phyloP scores from a whole-genome alignment of 1,140 invertebrate species.

The Drosophila repleta region DNA sequence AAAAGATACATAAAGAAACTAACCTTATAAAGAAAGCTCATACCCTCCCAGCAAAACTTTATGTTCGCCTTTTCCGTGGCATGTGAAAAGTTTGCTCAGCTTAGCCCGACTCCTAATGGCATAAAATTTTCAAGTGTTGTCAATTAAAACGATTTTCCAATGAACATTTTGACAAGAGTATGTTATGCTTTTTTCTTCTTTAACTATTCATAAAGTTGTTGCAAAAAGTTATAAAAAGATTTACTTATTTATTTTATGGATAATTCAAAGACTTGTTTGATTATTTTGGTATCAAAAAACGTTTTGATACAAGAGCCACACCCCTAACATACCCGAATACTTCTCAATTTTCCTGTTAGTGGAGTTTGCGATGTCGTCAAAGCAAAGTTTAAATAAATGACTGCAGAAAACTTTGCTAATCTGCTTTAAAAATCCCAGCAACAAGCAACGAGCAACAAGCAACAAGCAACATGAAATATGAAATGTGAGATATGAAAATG shows the following conservation, averaged over 20 bases:
- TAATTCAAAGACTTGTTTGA: slow-evolving; percentile 19
- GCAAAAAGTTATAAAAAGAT: background rate
- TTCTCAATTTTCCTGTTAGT: slow-evolving; percentile 6
- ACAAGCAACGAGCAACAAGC: slow-evolving; percentile 1
- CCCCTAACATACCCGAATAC: background rate
- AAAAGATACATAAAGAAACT: too few relatives aligned
- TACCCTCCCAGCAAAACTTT: background rate
- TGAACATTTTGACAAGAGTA: background rate
- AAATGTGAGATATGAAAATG: slow-evolving; percentile 26
- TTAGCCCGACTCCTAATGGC: slow-evolving; percentile 16
- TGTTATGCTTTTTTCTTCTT: background rate
- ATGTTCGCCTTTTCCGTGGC: background rate
- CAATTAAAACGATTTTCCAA: slow-evolving; percentile 17
- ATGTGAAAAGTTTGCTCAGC: slow-evolving; percentile 7
- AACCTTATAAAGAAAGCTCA: background rate
- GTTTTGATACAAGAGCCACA: slow-evolving; percentile 14
- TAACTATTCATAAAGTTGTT: background rate
- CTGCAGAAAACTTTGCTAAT: slow-evolving; percentile 69
- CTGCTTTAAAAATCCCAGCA: slow-evolving; percentile 50
- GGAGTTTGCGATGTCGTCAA: slow-evolving; percentile 19
- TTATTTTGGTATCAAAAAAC: slow-evolving; percentile 46
- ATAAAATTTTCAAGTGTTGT: slow-evolving; percentile 13
- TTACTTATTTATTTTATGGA: slow-evolving; percentile 4
- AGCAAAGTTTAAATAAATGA: slow-evolving; percentile 71
- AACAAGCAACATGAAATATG: slow-evolving; percentile 44